phyloP scores from a whole-genome alignment of 2,888 invertebrate genomes.

The Hirtodrosophila duncani region DNA sequence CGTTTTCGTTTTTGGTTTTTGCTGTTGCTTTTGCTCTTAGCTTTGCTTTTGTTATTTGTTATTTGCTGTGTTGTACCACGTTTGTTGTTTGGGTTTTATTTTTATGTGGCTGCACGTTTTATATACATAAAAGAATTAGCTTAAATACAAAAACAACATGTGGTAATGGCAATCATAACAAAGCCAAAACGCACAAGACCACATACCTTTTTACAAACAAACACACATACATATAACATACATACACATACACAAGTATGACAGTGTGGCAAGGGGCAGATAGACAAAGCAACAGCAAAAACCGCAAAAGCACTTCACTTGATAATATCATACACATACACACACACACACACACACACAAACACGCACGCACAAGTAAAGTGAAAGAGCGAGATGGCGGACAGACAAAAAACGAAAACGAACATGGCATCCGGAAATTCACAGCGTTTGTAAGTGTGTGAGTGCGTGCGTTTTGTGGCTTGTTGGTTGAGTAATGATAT shows the following conservation, averaged over 20 bases:
- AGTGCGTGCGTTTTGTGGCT: slow-evolving; percentile 33
- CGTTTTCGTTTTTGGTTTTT: slow-evolving; percentile 19
- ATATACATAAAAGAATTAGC: slow-evolving; percentile 70
- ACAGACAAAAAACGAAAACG: slow-evolving; percentile 47
- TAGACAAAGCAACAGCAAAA: slow-evolving; percentile 54
- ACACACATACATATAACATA: slow-evolving; percentile 20
- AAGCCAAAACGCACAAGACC: slow-evolving; percentile 64
- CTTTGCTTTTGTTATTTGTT: slow-evolving; percentile 50
- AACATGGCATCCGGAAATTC: slow-evolving; percentile 41
- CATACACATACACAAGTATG: background rate
- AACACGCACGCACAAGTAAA: background rate
- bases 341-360: background rate
- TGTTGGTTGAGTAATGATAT: slow-evolving; percentile 65
- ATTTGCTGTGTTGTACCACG: slow-evolving; percentile 21
- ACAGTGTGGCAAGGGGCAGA: slow-evolving; percentile 15
- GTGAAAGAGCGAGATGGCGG: background rate
- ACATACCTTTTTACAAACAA: too few relatives aligned
- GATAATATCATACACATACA: slow-evolving; percentile 55
- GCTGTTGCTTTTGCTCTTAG: slow-evolving; percentile 32
- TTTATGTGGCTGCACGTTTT: slow-evolving; percentile 68
- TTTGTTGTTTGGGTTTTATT: slow-evolving; percentile 62
- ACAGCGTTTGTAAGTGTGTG: slow-evolving; percentile 11
- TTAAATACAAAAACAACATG: slow-evolving; percentile 72
- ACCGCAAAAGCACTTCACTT: slow-evolving; percentile 70
- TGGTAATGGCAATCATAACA: slow-evolving; percentile 69